Evolutionary conservation across 2,888 invertebrate genomes (phyloP), one percentile per base, ranked within the genome.

Genomic region (Seira ritae): DNA sequence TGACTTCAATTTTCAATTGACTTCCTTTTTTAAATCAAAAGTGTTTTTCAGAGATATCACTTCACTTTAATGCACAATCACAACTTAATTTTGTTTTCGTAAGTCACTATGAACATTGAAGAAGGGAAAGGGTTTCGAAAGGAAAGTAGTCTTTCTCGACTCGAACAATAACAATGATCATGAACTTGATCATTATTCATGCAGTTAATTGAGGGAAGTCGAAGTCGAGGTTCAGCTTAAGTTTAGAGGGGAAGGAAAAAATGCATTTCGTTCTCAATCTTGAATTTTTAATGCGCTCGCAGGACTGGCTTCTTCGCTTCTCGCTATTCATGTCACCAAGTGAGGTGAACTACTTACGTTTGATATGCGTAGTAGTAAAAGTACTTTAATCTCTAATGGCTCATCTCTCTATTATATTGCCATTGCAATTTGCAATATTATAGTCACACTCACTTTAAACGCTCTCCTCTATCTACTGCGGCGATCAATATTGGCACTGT

Each of bases 151-250:
- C 71, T 15, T n/a, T 60, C n/a, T 60, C 60, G 12, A 20, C 22
- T 10, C 19, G 2, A 20, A 10, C 8, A 66, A 3, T 8, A 2
- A 22, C 1, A 66, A 22, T 8, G 66, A n/a, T 6, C 66, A 66
- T 66, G 10, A n/a, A 22, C 15, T 19, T 19, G 10, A 68, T 50
- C 55, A 74, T 55, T 31, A 65, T 70, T 81, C 81, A 76, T 80
- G 76, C 67, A 80, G 66, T 77, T 82, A 82, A 82, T 82, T 82
- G 82, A 81, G 67, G 82, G 72, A 55, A 76, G 71, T 74, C 46
- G 68, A 8, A 20, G 46, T 37, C 50, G 20, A 77, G 42, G 74
- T 31, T 60, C 68, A 65, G n/a, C n/a, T n/a, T n/a, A 78, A 67
- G 12, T 8, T 12, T 12, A 8, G 42, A 42, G 6, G 42, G 12